Conservation (phyloP, 35 echinoderm and acorn worm species). For the Diadema setosum region DNA sequence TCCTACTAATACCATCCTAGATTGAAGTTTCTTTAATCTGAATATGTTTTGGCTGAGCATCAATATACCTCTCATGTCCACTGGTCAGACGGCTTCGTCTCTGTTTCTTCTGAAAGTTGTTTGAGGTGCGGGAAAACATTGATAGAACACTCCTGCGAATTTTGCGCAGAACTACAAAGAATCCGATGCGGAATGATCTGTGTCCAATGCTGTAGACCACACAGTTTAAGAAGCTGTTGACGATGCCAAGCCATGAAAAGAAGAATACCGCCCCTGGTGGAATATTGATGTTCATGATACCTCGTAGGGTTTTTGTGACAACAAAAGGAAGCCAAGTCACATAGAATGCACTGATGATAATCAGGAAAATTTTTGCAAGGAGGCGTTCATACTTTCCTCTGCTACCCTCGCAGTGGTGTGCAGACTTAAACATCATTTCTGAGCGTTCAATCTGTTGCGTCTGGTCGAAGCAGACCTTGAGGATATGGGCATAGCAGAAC, state of each 20-base stretch:
- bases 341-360: constrained; percentile 88
- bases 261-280: constrained; percentile 52
- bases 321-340: constrained; percentile 90
- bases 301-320: constrained; percentile 53
- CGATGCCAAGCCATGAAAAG: constrained; percentile 70
- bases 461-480: constrained; percentile 49
- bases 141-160: neutral
- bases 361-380: constrained; percentile 88
- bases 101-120: neutral
- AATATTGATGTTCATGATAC: constrained; percentile 30
- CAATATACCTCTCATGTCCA: neutral
- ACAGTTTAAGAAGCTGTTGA: constrained; percentile 96
- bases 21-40: neutral
- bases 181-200: constrained; percentile 57
- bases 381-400: constrained; percentile 35
- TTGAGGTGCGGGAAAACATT: neutral
- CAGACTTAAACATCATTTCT: constrained; percentile 20
- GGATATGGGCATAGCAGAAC: constrained; percentile 80
- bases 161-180: constrained; percentile 4
- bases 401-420: neutral
- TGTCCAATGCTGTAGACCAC: constrained; percentile 91
- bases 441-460: constrained; percentile 39
- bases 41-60: neutral
- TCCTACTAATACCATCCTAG: too few species aligned
- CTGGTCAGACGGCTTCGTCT: neutral